Evolutionary conservation across 2,113 vertebrate species (phyloP), one percentile per base, ranked within the genome.

Genomic region (Lucifuga dentata): DNA sequence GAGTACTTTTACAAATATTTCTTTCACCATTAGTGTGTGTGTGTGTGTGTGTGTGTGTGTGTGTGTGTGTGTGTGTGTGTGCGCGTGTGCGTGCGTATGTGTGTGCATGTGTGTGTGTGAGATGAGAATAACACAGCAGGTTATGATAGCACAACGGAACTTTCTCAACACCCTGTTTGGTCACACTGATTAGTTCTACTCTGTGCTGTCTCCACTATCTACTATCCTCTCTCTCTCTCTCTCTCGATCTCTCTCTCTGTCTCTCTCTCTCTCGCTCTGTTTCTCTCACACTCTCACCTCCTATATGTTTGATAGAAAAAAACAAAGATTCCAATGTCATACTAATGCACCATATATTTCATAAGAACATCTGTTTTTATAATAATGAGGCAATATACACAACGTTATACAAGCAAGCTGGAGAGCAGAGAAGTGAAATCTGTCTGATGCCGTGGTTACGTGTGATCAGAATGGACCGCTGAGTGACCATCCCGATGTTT

Each of bases 361-460:
- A 91, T 90, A 90, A 87, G 80, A 91, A 91, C 80, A 87, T 91
- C 80, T 91, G 83, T 88, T 91, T 89, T 83, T 69, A 89, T 89
- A 89, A 84, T 79, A 76, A 68, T 39, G 73, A 91, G 75, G 89
- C 83, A 89, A 80, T 90, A 87, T 89, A 92, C 83, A 92, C 78
- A 92, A 81, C 80, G 87, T 90, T 88, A 91, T 70, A 90, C 85
- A 90, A 88, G 90, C 79, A 86, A 90, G 89, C 86, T 79, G 76
- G 57, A 89, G 77, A 85, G 87, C 71, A 88, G 73, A 86, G 61
- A 75, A 55, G 64, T 60, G 17, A 84, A 69, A 78, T 79, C 55
- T 73, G 70, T 75, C 62, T 43, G 36, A 71, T 72, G 50, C 26
- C 48, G 41, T 65, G 40, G 43, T 77, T 84, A 67, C 24, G 64